Percentiles rank a stretch among this genome's conserved stretches.
Evolutionary conservation across 2,113 vertebrate species (phyloP).

Genomic region (Xiphophorus maculatus): DNA sequence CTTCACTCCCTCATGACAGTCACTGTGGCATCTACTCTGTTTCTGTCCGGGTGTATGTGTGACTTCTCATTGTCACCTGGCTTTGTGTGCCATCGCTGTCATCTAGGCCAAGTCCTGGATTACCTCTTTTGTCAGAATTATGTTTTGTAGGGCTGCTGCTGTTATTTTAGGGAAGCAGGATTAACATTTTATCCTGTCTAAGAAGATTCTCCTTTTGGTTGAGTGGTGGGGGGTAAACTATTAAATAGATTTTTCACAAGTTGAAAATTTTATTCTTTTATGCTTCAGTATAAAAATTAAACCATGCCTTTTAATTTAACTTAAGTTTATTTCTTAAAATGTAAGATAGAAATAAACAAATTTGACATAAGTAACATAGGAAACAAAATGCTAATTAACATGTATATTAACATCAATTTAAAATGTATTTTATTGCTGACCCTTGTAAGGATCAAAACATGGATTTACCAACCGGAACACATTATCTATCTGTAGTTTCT

Average conservation of each 20-base stretch:
- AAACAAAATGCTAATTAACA: background rate
- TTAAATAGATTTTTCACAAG: background rate
- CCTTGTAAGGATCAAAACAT: background rate
- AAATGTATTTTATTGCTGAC: background rate
- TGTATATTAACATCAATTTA: background rate
- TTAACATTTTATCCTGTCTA: background rate
- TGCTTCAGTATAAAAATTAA: background rate
- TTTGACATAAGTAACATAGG: background rate
- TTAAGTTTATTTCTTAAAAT: background rate
- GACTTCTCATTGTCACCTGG: slow-evolving; percentile 45
- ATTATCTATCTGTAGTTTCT: background rate
- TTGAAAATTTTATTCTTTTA: background rate
- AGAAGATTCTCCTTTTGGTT: background rate
- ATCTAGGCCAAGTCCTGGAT: background rate
- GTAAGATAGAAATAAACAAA: background rate
- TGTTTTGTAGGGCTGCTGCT: slow-evolving; percentile 6
- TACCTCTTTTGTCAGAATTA: slow-evolving; percentile 26
- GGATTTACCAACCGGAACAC: background rate
- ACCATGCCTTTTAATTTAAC: background rate
- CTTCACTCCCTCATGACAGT: slow-evolving; percentile 55
- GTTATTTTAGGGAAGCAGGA: background rate
- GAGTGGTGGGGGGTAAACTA: too few species aligned
- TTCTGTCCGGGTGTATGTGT: slow-evolving; percentile 41
- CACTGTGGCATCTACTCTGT: slow-evolving; percentile 41
- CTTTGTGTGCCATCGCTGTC: slow-evolving; percentile 25